Conservation (phyloP, 2,888 invertebrate genomes). For the Tanypteryx hageni region DNA sequence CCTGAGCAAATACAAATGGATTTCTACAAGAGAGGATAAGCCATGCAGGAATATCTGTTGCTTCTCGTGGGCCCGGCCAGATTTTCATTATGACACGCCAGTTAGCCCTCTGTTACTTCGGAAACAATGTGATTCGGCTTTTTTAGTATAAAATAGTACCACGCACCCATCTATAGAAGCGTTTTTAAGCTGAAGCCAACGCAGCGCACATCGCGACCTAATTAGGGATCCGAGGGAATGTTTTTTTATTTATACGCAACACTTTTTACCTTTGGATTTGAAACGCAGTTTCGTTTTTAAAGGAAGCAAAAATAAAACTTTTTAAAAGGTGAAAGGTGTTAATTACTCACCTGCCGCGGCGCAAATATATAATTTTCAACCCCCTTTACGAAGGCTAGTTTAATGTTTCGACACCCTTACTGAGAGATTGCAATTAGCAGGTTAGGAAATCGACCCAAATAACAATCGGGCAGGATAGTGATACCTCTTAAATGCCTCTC, state of each 20-base stretch:
- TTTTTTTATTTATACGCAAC: neutral
- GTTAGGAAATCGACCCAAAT: neutral
- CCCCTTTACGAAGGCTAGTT: neutral
- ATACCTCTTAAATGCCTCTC: neutral
- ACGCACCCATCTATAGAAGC: too few relatives aligned
- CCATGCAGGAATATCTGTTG: too few relatives aligned
- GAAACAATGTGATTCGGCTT: too few relatives aligned
- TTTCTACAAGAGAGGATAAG: too few relatives aligned
- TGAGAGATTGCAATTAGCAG: constrained; percentile 2
- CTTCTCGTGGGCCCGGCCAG: too few relatives aligned
- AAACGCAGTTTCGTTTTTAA: neutral
- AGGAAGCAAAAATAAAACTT: neutral
- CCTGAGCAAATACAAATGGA: too few relatives aligned
- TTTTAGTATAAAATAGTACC: too few relatives aligned
- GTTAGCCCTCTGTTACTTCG: too few relatives aligned
- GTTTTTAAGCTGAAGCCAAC: neutral
- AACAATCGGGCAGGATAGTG: neutral
- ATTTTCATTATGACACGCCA: too few relatives aligned
- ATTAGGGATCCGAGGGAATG: neutral
- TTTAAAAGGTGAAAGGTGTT: neutral
- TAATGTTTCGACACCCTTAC: neutral
- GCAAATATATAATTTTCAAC: neutral
- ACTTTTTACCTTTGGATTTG: neutral
- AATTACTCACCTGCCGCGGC: neutral
- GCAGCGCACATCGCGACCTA: neutral